Percentiles rank a stretch among this genome's conserved stretches.
These are phyloP conservation scores for Ditylenchus dipsaci DNA, from an alignment of 1,140 invertebrate genomes.

Conservation along the genomic window DNA sequence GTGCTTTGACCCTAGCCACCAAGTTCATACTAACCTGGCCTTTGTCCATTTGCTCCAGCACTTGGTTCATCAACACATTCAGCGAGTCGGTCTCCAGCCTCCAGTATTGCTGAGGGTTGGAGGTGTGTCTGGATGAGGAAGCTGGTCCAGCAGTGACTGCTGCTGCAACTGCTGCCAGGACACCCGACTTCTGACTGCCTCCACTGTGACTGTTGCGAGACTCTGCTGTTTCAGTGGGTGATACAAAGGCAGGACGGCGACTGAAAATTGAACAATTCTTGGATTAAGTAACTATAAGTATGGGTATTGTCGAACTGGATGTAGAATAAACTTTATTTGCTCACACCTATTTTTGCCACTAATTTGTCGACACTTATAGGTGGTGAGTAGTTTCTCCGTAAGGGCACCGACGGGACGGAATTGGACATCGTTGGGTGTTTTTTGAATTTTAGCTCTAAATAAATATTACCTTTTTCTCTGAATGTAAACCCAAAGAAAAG, in stretches of 20 bases:
- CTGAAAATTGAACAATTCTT: not conserved
- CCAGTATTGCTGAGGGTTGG: slow-evolving; percentile 30
- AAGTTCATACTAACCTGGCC: slow-evolving; percentile 55
- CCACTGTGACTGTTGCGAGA: not conserved
- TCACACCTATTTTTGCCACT: no score
- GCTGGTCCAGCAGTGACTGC: not conserved
- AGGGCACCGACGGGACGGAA: no score
- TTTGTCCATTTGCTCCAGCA: slow-evolving; percentile 57
- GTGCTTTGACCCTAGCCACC: slow-evolving; percentile 50
- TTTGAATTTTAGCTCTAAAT: no score
- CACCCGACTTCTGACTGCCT: not conserved
- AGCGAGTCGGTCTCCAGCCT: slow-evolving; percentile 51
- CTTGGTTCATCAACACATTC: slow-evolving; percentile 57
- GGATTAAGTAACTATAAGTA: no score
- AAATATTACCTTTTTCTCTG: no score
- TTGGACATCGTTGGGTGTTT: no score
- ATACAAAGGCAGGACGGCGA: not conserved
- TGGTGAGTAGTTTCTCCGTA: no score
- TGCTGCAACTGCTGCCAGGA: slow-evolving; percentile 7
- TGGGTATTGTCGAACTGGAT: no score
- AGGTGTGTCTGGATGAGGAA: not conserved
- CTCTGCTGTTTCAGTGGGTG: not conserved
- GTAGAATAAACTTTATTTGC: no score
- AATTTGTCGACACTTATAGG: no score
- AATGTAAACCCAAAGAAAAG: no score